A percentile compares a stretch with the other conserved stretches of the same genome.
These are phyloP conservation scores for Ochropleura leucogaster DNA, from an alignment of 2,888 invertebrate genomes.

Conservation along the genomic window DNA sequence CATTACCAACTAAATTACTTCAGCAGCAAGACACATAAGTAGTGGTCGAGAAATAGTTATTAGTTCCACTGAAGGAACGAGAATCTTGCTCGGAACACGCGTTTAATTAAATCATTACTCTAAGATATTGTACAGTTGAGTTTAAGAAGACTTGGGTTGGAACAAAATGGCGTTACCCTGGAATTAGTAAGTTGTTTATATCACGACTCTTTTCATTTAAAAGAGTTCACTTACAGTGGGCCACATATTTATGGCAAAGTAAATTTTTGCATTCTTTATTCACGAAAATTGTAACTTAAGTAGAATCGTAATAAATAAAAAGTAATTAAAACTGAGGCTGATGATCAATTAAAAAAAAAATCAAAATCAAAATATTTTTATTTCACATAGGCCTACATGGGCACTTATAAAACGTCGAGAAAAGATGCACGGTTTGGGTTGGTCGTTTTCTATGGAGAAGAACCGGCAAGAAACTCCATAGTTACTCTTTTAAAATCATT, in stretches of 20 bases:
- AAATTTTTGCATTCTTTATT: background rate
- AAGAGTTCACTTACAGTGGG: background rate
- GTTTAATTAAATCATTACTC: background rate
- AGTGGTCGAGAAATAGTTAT: background rate
- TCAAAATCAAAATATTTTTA: too few relatives aligned
- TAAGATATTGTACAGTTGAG: background rate
- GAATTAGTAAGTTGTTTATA: background rate
- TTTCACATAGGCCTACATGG: too few relatives aligned
- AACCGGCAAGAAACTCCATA: too few relatives aligned
- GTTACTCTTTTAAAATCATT: too few relatives aligned
- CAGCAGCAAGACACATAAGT: background rate
- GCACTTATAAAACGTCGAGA: too few relatives aligned
- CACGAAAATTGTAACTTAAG: too few relatives aligned
- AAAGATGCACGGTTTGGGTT: too few relatives aligned
- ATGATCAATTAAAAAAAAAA: too few relatives aligned
- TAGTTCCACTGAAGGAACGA: background rate
- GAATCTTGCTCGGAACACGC: background rate
- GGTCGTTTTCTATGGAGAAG: too few relatives aligned
- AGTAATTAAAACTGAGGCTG: too few relatives aligned
- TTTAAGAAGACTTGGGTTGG: background rate
- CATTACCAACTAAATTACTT: slow-evolving; percentile 7
- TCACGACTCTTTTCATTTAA: background rate
- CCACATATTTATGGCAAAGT: background rate
- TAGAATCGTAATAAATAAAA: too few relatives aligned
- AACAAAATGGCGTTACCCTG: background rate